Evolutionary conservation across 2,888 invertebrate species (phyloP).

Genomic region (Volucella inflata): DNA sequence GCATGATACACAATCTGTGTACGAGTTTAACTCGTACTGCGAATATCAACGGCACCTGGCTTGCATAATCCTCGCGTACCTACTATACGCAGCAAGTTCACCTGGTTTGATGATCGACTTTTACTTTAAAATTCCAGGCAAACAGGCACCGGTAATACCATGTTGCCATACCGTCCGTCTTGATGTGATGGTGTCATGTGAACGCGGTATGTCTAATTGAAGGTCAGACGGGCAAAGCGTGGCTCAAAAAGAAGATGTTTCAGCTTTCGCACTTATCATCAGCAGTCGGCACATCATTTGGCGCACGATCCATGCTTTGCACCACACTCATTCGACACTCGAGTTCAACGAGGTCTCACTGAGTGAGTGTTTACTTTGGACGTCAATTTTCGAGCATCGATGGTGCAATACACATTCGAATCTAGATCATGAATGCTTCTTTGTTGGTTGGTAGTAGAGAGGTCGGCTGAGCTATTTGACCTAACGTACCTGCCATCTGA

Average conservation of each 20-base stretch:
- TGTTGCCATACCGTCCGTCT: no score
- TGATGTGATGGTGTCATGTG: slow-evolving; percentile 39
- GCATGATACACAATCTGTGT: no score
- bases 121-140: slow-evolving; percentile 67
- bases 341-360: slow-evolving; percentile 31
- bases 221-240: slow-evolving; percentile 56
- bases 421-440: slow-evolving; percentile 43
- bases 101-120: slow-evolving; percentile 72
- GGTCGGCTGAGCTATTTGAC: slow-evolving; percentile 59
- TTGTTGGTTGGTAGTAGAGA: slow-evolving; percentile 8
- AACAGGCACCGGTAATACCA: not conserved
- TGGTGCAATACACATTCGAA: slow-evolving; percentile 20
- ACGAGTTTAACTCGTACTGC: no score
- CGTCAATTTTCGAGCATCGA: slow-evolving; percentile 5
- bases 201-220: slow-evolving; percentile 56
- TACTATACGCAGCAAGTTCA: slow-evolving; percentile 63
- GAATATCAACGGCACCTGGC: not conserved
- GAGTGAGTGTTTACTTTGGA: not conserved
- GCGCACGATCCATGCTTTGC: slow-evolving; percentile 41
- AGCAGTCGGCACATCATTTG: slow-evolving; percentile 51
- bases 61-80: slow-evolving; percentile 46
- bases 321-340: slow-evolving; percentile 20
- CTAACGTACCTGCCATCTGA: slow-evolving; percentile 37
- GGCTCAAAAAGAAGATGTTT: slow-evolving; percentile 37
- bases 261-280: slow-evolving; percentile 51